Conservation (phyloP, 2,888 invertebrate genomes). For the Heteromurus nitidus region DNA sequence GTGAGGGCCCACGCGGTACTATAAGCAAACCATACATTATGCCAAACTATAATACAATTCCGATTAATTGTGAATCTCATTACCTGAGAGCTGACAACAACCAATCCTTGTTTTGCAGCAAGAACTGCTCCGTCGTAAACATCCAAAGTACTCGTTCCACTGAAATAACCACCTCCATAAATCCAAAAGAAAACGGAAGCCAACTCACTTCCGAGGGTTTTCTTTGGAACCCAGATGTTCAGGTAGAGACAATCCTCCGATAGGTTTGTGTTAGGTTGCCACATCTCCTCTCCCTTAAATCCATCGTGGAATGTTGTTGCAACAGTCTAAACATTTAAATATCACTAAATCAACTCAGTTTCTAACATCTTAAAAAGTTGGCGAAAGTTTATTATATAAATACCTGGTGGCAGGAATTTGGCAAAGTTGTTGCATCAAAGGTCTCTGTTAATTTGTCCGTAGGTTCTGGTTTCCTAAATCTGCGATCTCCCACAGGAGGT, state of each 20-base stretch:
- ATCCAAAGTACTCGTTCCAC: constrained; percentile 52
- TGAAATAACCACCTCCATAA: constrained; percentile 59
- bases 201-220: constrained; percentile 30
- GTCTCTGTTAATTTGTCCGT: constrained; percentile 88
- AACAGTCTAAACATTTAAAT: constrained; percentile 14
- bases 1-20: constrained; percentile 69
- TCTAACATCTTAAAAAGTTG: background rate
- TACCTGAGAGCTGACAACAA: constrained; percentile 68
- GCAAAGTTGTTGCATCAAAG: constrained; percentile 86
- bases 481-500: constrained; percentile 86
- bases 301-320: constrained; percentile 43
- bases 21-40: background rate
- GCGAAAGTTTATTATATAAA: background rate
- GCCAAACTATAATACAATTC: background rate
- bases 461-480: constrained; percentile 90
- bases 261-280: constrained; percentile 61
- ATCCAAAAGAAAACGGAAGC: constrained; percentile 65
- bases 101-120: constrained; percentile 59
- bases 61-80: no score
- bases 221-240: constrained; percentile 67
- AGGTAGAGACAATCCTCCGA: constrained; percentile 68
- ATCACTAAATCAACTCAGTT: background rate
- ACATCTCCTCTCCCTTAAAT: constrained; percentile 56
- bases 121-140: constrained; percentile 65
- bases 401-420: constrained; percentile 81